These are phyloP conservation scores for Caenorhabditis wallacei DNA, from an alignment of 2,888 invertebrate species.

Conservation along the genomic window DNA sequence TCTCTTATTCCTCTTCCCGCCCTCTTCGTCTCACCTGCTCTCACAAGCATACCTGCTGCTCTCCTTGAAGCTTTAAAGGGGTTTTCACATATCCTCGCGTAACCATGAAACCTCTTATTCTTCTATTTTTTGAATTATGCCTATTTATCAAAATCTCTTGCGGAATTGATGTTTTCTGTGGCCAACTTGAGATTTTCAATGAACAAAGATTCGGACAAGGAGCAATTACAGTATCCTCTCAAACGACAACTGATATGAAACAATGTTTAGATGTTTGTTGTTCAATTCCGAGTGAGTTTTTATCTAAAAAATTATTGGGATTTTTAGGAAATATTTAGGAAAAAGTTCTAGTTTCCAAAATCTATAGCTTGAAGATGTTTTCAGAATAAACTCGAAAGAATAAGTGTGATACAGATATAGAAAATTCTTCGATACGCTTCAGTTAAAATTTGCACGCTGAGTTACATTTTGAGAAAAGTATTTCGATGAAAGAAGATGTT, in stretches of 20 bases:
- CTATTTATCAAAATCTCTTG: not conserved
- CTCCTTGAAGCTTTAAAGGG: conserved; percentile 21
- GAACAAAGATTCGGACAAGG: conserved; percentile 76
- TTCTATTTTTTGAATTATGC: conserved; percentile 8
- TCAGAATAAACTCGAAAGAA: no score
- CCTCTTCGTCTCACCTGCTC: conserved; percentile 47
- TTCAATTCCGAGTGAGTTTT: conserved; percentile 75
- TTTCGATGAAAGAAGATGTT: no score
- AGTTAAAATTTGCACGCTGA: no score
- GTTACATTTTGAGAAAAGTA: no score
- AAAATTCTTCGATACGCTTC: no score
- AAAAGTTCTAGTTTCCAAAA: no score
- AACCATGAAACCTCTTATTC: conserved; percentile 35
- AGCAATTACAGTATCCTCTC: conserved; percentile 72
- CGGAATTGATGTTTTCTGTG: conserved; percentile 78
- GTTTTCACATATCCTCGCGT: conserved; percentile 40
- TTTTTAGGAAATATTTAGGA: no score
- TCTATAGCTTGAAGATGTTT: no score
- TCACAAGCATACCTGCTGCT: conserved; percentile 41
- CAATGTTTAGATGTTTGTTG: conserved; percentile 78
- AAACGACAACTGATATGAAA: conserved; percentile 75
- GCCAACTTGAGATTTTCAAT: conserved; percentile 75
- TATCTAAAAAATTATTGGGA: no score
- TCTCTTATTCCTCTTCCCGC: conserved; percentile 16
- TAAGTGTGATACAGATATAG: no score